Percentiles rank a stretch among this genome's conserved stretches.
Conservation (phyloP, 2,797 vertebrate species). For the Myoxocephalus aenaeus region DNA sequence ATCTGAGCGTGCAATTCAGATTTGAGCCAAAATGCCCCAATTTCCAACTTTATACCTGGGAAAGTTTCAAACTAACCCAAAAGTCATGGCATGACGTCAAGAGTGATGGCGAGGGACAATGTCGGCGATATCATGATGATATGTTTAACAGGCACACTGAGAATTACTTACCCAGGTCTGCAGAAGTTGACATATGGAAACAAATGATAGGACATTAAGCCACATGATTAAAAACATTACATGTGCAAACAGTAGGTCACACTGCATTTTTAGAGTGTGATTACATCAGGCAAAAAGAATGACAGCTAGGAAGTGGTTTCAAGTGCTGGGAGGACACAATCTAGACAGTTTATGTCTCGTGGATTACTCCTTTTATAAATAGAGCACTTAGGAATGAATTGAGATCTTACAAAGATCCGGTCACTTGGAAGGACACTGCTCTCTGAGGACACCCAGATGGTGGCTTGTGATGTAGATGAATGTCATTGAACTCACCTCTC, state of each 20-base stretch:
- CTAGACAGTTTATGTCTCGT: conserved; percentile 74
- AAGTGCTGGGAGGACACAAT: conserved; percentile 71
- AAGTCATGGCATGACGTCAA: conserved; percentile 37
- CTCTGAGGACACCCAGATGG: conserved; percentile 57
- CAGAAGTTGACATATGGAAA: conserved; percentile 58
- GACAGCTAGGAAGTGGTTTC: conserved; percentile 68
- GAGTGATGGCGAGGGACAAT: conserved; percentile 30
- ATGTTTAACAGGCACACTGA: conserved; percentile 40
- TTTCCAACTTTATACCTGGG: conserved; percentile 55
- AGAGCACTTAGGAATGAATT: conserved; percentile 69
- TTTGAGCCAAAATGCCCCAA: conserved; percentile 41
- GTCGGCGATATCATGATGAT: conserved; percentile 16
- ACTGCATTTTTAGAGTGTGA: conserved; percentile 38
- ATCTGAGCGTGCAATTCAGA: conserved; percentile 34
- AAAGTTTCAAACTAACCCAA: conserved; percentile 46
- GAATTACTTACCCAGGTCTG: conserved; percentile 81
- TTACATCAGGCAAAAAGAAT: conserved; percentile 62
- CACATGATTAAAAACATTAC: conserved; percentile 43
- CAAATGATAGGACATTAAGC: conserved; percentile 55
- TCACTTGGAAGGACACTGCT: conserved; percentile 44
- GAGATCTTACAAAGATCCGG: conserved; percentile 53
- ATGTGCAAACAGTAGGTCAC: conserved; percentile 30
- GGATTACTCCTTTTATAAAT: conserved; percentile 77
- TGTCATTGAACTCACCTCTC: conserved; percentile 88
- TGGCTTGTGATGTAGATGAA: conserved; percentile 25